Percentiles rank a stretch among this genome's conserved stretches.
These are phyloP conservation scores for Numida meleagris DNA, from an alignment of 2,113 vertebrate genomes.

Conservation along the genomic window DNA sequence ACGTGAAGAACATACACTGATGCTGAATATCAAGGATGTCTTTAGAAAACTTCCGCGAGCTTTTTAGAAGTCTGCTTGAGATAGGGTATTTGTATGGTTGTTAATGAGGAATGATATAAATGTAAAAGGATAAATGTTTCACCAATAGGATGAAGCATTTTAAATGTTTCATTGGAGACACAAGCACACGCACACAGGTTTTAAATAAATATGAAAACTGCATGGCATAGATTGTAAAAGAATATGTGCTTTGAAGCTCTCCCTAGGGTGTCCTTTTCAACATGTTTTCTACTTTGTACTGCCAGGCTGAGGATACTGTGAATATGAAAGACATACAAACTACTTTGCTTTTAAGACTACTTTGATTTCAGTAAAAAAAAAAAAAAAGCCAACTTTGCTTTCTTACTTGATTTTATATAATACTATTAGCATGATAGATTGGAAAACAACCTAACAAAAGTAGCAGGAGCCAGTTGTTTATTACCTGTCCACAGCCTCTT, in stretches of 20 bases:
- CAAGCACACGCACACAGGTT: background rate
- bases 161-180: background rate
- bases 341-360: background rate
- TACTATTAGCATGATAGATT: background rate
- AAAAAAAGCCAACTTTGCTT: background rate
- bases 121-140: background rate
- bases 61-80: background rate
- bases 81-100: background rate
- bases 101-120: background rate
- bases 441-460: background rate
- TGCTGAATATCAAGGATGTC: background rate
- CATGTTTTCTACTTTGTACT: background rate
- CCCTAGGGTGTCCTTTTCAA: background rate
- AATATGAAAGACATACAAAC: background rate
- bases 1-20: background rate
- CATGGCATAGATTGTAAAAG: background rate
- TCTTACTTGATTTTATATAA: background rate
- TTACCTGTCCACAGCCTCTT: background rate
- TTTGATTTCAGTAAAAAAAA: background rate
- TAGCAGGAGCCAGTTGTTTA: background rate
- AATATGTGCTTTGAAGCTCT: background rate
- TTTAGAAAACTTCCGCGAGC: background rate
- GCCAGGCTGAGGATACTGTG: background rate
- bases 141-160: background rate
- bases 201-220: slow-evolving; percentile 19